phyloP scores from a whole-genome alignment of 2,797 vertebrate genomes.

The Artibeus lituratus region DNA sequence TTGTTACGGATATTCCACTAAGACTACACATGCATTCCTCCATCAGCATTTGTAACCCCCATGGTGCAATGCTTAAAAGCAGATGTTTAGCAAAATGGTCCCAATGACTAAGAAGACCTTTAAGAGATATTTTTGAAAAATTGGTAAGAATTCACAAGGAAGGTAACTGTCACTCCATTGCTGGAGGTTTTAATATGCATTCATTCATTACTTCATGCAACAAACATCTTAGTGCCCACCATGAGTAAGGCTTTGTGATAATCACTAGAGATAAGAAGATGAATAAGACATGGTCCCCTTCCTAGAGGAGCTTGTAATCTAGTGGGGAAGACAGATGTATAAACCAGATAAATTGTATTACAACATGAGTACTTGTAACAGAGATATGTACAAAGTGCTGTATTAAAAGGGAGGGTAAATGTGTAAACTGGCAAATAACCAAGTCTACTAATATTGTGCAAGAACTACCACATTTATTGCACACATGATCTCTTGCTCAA shows the following conservation, averaged over 20 bases:
- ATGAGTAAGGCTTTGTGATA: constrained; percentile 56
- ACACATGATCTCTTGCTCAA: constrained; percentile 40
- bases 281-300: constrained; percentile 79
- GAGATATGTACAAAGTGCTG: constrained; percentile 76
- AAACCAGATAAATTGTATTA: constrained; percentile 73
- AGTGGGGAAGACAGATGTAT: constrained; percentile 72
- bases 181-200: constrained; percentile 64
- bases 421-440: constrained; percentile 55
- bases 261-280: constrained; percentile 74
- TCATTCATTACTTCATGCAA: constrained; percentile 66
- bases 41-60: not conserved
- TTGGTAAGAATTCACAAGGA: constrained; percentile 74
- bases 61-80: not conserved
- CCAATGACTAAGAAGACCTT: constrained; percentile 33
- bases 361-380: constrained; percentile 66
- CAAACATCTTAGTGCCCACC: constrained; percentile 62
- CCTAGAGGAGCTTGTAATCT: constrained; percentile 74
- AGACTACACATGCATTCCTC: not conserved
- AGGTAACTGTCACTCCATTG: constrained; percentile 66
- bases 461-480: constrained; percentile 33
- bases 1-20: constrained; percentile 20
- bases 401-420: constrained; percentile 58
- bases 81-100: constrained; percentile 40
- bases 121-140: constrained; percentile 54
- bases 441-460: constrained; percentile 36